Percentiles rank a stretch among this genome's conserved stretches.
Conservation (phyloP, 2,797 vertebrate genomes). For the Chaunax sp. region DNA sequence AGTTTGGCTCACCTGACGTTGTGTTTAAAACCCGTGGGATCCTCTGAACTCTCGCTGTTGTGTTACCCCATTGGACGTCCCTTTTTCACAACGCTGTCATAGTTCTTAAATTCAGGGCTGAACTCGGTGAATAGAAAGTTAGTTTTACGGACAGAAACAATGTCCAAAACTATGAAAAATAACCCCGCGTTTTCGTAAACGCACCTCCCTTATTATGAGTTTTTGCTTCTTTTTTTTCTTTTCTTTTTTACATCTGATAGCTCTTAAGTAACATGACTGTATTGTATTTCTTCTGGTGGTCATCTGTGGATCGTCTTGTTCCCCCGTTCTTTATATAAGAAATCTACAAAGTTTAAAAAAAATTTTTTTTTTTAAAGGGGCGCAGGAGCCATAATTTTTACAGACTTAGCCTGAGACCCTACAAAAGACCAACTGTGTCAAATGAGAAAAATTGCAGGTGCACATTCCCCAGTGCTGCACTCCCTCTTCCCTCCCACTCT, state of each 20-base stretch:
- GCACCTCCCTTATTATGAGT: too few relatives aligned
- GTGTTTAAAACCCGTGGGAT: not conserved
- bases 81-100: not conserved
- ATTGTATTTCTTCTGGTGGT: not conserved
- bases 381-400: slow-evolving; percentile 59
- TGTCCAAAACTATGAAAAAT: slow-evolving; percentile 24
- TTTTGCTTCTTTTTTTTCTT: not conserved
- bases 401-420: slow-evolving; percentile 53
- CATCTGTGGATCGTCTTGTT: slow-evolving; percentile 29
- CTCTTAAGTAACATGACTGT: not conserved
- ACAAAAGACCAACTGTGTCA: slow-evolving; percentile 82
- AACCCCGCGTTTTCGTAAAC: slow-evolving; percentile 12
- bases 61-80: not conserved
- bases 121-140: not conserved
- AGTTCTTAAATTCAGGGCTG: not conserved
- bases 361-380: not conserved
- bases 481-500: slow-evolving; percentile 46
- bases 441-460: slow-evolving; percentile 82
- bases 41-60: not conserved
- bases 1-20: not conserved
- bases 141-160: not conserved
- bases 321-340: too few relatives aligned
- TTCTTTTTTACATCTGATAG: slow-evolving; percentile 24
- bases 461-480: slow-evolving; percentile 76
- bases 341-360: too few relatives aligned